Evolutionary conservation across 2,888 invertebrate species (phyloP).

Genomic region (Hymenopus coronatus): DNA sequence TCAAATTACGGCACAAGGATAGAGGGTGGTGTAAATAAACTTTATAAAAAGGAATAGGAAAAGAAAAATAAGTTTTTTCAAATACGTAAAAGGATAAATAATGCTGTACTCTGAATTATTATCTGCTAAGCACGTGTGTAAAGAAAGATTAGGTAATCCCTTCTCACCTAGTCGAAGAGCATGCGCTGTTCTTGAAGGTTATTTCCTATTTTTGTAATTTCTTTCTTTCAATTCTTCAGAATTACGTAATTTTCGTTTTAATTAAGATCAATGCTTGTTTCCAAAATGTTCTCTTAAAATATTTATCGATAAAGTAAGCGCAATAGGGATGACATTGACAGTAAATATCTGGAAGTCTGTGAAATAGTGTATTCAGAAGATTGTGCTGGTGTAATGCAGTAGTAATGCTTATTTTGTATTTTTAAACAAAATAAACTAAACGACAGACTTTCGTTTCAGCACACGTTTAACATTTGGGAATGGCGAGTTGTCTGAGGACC

Average conservation of each 20-base stretch:
- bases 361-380: not conserved
- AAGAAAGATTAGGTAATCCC: not conserved
- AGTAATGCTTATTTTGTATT: not conserved
- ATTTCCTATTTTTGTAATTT: not conserved
- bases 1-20: not conserved
- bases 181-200: not conserved
- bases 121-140: not conserved
- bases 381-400: not conserved
- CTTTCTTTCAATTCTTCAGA: not conserved
- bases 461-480: conserved; percentile 37
- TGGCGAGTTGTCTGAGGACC: conserved; percentile 59
- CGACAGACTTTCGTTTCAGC: not conserved
- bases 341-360: not conserved
- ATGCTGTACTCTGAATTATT: too few relatives aligned
- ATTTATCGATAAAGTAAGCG: too few relatives aligned
- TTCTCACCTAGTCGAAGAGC: not conserved
- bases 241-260: not conserved
- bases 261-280: too few relatives aligned
- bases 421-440: not conserved
- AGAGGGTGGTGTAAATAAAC: not conserved
- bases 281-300: too few relatives aligned
- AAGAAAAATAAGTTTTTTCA: not conserved
- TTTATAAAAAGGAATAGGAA: not conserved
- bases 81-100: not conserved
- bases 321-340: too few relatives aligned